Base-by-base conservation (phyloP, 92 coral and sea anemone genomes). In the Isaurus tuberculatus region DNA sequence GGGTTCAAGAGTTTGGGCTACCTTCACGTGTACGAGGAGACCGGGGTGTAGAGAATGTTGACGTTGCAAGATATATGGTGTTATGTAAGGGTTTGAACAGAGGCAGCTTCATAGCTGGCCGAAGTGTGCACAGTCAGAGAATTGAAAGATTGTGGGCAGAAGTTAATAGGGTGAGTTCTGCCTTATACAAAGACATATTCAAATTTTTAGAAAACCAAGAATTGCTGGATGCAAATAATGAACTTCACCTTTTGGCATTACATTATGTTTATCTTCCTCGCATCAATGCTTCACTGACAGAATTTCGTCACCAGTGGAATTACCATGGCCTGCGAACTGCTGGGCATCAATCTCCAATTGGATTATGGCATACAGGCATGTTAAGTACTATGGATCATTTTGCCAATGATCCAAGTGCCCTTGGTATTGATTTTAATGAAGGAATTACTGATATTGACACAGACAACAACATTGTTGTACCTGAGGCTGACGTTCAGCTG, bases 21-120 rank as follows among this genome's bases (percentile, higher is more conserved):
- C 87, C 90, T 27, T 83, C 87, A 5, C 40, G 88, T 29, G 77
- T 87, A 26, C 61, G 79, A 16, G 84, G 75, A 42, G 88, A 83
- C 87, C 29, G 74, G 33, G 90, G 90, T 46, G 90, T 81, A 58
- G 90, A 87, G 70, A 87, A 87, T 65, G 61, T 57, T 80, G 86
- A 61, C 72, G 87, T 86, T 48, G 72, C 68, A 14, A 66, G 57
- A 31, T 86, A 66, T 27, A 79, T 86, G 86, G 51, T 86, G 58
- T 40, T 79, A 32, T 8, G 29, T 30, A 78, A 44, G 55, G 89
- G 89, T 27, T 33, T 81, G 28, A 83, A 61, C 57, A 61, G 85
- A 17, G 89, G 89, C 20, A 86, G 89, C 67, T 42, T 86, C 30
- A 79, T 79, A 37, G 86, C 86, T 32, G 85, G 89, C 33, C 40